Evolutionary conservation across 2,797 vertebrate species (phyloP).

Genomic region (Myotis pilosus): DNA sequence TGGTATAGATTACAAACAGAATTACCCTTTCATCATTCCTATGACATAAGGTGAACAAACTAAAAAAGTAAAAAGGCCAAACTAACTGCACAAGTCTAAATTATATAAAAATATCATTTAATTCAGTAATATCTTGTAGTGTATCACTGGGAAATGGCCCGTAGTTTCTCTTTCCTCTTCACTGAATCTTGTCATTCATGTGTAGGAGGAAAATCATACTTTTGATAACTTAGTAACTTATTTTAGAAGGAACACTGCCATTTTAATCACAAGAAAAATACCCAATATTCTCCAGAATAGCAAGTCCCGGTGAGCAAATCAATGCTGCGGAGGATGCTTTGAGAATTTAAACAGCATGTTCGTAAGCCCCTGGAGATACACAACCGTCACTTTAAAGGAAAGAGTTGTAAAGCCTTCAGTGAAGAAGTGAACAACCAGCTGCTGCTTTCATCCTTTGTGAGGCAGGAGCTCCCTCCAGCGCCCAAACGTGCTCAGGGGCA

Average conservation of each 20-base stretch:
- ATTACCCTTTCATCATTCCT: not conserved
- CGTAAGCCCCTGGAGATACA: not conserved
- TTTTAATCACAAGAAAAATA: constrained; percentile 51
- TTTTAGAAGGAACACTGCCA: constrained; percentile 40
- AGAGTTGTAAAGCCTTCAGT: not conserved
- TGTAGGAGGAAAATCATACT: not conserved
- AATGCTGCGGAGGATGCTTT: constrained; percentile 31
- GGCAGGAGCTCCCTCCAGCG: constrained; percentile 55
- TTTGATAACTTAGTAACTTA: constrained; percentile 44
- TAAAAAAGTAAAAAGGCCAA: not conserved
- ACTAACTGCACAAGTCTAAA: not conserved
- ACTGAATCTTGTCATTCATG: not conserved
- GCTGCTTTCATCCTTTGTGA: accelerated
- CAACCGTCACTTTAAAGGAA: not conserved
- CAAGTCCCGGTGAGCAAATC: constrained; percentile 35
- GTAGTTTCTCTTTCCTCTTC: not conserved
- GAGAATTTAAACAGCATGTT: not conserved
- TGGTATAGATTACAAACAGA: not conserved
- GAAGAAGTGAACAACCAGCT: not conserved
- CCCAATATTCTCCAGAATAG: not conserved
- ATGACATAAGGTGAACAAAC: not conserved
- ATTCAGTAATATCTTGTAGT: not conserved
- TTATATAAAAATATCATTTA: not conserved
- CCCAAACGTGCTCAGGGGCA: not conserved
- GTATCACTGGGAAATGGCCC: not conserved